phyloP scores from a whole-genome alignment of 1,140 invertebrate genomes.

The Halesus radiatus region DNA sequence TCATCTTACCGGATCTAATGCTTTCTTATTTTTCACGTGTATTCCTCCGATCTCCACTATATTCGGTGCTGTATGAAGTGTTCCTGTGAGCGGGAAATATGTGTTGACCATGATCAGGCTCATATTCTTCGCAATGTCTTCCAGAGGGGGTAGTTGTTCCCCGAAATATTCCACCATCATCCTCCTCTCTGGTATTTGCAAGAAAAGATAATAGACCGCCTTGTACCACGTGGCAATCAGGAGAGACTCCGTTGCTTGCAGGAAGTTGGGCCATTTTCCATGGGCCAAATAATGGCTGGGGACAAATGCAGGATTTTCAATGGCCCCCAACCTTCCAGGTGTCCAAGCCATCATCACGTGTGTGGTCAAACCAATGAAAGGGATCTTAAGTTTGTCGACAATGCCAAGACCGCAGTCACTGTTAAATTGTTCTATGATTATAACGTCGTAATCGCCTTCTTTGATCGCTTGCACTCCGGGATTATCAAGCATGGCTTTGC shows the following conservation, averaged over 20 bases:
- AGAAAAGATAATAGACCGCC: conserved; percentile 61
- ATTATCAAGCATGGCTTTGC: conserved; percentile 64
- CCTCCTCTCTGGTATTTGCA: conserved; percentile 63
- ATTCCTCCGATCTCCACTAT: conserved; percentile 75
- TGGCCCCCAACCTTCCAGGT: conserved; percentile 70
- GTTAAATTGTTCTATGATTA: conserved; percentile 79
- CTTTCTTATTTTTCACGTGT: conserved; percentile 64
- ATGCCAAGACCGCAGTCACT: conserved; percentile 78
- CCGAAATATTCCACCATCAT: conserved; percentile 70
- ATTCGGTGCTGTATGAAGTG: conserved; percentile 69
- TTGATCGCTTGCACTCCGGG: conserved; percentile 65
- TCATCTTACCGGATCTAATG: conserved; percentile 1
- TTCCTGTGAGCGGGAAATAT: conserved; percentile 70
- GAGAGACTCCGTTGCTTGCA: conserved; percentile 63
- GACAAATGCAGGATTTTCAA: conserved; percentile 72
- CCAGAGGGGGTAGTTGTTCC: conserved; percentile 69
- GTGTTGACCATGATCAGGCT: conserved; percentile 72
- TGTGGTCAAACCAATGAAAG: conserved; percentile 73
- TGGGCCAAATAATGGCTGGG: conserved; percentile 71
- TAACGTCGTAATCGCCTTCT: conserved; percentile 74
- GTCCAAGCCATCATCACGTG: conserved; percentile 74
- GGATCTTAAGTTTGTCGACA: conserved; percentile 73
- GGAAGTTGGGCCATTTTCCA: conserved; percentile 71
- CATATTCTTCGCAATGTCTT: conserved; percentile 69
- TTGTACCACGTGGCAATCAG: conserved; percentile 63